A percentile compares a stretch with the other conserved stretches of the same genome.
phyloP scores from a whole-genome alignment of 2,888 invertebrate species.

The Slavum lentiscoides region DNA sequence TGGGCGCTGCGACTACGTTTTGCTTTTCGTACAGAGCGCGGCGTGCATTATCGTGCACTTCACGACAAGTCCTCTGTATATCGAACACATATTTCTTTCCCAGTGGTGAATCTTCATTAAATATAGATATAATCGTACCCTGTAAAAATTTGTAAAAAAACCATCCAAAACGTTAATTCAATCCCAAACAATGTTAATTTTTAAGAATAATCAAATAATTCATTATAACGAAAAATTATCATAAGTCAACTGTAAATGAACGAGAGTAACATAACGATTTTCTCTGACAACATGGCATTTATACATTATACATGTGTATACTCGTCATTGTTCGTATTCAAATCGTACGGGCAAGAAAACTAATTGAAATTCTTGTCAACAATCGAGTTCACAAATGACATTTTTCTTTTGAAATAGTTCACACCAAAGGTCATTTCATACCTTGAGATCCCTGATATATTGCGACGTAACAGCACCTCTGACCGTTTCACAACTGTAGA shows the following conservation, averaged over 20 bases:
- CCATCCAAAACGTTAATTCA: not conserved
- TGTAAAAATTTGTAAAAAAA: conserved; percentile 58
- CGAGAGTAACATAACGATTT: not conserved
- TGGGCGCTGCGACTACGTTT: conserved; percentile 56
- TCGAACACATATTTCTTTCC: conserved; percentile 91
- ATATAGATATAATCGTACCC: conserved; percentile 87
- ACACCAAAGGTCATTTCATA: conserved; percentile 57
- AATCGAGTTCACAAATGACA: not conserved
- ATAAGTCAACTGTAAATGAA: not conserved
- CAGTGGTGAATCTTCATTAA: conserved; percentile 83
- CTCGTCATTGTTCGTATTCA: not conserved
- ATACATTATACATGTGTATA: not conserved
- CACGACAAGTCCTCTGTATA: conserved; percentile 83
- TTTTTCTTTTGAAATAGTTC: not conserved
- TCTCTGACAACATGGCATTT: not conserved
- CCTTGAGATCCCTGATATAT: conserved; percentile 84
- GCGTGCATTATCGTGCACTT: conserved; percentile 85
- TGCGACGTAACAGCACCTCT: conserved; percentile 84
- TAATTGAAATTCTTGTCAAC: not conserved
- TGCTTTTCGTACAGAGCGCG: conserved; percentile 70
- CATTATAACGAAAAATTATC: not conserved
- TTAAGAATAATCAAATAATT: not conserved
- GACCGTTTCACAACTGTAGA: conserved; percentile 91
- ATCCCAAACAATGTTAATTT: not conserved
- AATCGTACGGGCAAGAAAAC: not conserved